Evolutionary conservation across 2,888 invertebrate species (phyloP).

Genomic region (Tanytarsus gracilentus): DNA sequence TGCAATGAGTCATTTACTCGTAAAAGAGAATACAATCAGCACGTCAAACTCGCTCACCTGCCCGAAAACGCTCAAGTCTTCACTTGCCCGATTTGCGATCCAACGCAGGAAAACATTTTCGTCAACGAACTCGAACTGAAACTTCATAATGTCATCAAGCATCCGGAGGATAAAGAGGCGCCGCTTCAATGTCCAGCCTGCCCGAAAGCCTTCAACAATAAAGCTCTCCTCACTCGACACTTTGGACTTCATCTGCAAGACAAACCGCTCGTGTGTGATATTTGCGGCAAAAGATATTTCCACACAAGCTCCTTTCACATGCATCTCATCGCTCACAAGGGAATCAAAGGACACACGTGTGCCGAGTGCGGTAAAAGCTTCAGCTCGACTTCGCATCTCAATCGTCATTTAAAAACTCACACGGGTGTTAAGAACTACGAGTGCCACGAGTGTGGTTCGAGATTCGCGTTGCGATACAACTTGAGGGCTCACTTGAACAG

Average conservation of each 20-base stretch:
- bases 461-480: background rate
- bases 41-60: background rate
- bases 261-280: background rate
- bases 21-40: background rate
- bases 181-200: background rate
- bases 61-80: background rate
- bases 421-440: constrained; percentile 12
- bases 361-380: background rate
- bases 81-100: background rate
- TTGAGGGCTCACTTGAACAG: background rate
- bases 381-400: background rate
- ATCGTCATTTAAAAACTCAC: constrained; percentile 18
- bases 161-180: background rate
- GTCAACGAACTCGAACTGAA: background rate
- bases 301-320: constrained; percentile 1
- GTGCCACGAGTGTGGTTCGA: background rate
- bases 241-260: constrained; percentile 4
- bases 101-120: background rate
- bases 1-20: background rate
- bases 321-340: background rate
- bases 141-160: background rate
- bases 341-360: background rate
- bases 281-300: background rate
- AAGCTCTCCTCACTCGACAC: background rate
- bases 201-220: background rate